phyloP scores from a whole-genome alignment of 2,113 vertebrate species.

The Aramus guarauna region DNA sequence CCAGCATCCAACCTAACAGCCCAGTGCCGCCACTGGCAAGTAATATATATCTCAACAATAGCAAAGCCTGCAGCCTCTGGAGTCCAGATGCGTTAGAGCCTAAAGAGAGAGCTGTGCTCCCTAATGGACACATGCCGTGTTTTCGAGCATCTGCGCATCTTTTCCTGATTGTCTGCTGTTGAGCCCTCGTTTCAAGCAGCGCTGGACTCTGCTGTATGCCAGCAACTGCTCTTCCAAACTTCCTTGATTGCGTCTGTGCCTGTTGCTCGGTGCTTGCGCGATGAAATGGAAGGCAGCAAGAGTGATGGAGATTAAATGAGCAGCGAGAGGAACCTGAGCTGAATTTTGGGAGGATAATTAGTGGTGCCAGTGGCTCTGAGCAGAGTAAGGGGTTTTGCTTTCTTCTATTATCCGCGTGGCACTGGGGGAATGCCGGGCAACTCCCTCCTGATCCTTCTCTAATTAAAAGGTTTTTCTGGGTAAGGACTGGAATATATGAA shows the following conservation, averaged over 20 bases:
- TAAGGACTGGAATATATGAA: constrained; percentile 39
- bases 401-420: not conserved
- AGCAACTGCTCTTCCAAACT: constrained; percentile 50
- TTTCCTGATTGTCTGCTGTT: not conserved
- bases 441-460: constrained; percentile 55
- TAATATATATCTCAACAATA: not conserved
- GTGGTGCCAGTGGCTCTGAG: not conserved
- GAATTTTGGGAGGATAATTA: constrained; percentile 70
- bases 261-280: constrained; percentile 31
- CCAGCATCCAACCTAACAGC: not conserved
- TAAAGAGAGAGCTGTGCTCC: not conserved
- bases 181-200: not conserved
- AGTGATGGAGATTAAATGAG: constrained; percentile 66
- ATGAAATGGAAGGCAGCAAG: constrained; percentile 53
- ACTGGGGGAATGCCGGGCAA: not conserved
- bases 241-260: constrained; percentile 62
- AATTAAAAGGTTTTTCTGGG: constrained; percentile 67
- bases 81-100: not conserved
- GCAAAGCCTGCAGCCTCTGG: not conserved
- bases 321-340: constrained; percentile 50
- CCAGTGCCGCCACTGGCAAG: not conserved
- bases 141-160: not conserved
- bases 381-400: constrained; percentile 46
- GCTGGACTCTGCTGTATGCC: not conserved
- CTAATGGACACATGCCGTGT: not conserved